Evolutionary conservation across 1,140 invertebrate genomes (phyloP).

Genomic region (Callitettix versicolor): DNA sequence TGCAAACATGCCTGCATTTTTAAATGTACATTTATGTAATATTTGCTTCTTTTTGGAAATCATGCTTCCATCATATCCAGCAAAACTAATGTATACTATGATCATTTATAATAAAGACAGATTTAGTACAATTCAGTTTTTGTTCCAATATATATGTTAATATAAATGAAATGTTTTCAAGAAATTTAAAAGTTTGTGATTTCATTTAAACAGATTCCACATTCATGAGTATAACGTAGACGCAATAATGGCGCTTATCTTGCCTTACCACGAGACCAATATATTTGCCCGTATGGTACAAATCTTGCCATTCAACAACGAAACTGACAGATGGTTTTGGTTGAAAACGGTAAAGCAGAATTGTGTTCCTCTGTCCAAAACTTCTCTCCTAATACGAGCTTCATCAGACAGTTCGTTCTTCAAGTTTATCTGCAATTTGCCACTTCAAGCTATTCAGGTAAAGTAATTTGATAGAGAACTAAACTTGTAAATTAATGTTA

Average conservation of each 20-base stretch:
- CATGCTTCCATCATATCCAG: too few relatives aligned
- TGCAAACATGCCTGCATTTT: too few relatives aligned
- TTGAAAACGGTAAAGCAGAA: slow-evolving; percentile 57
- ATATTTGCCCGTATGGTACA: slow-evolving; percentile 77
- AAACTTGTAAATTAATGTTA: too few relatives aligned
- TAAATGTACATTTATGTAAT: too few relatives aligned
- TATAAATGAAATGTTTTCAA: too few relatives aligned
- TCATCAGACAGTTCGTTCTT: slow-evolving; percentile 55
- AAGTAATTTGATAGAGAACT: too few relatives aligned
- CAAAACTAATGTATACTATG: too few relatives aligned
- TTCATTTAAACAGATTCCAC: slow-evolving; percentile 49
- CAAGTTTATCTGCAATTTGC: slow-evolving; percentile 59
- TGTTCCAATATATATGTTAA: too few relatives aligned
- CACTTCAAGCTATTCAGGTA: slow-evolving; percentile 51
- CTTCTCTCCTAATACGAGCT: slow-evolving; percentile 60
- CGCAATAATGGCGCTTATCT: slow-evolving; percentile 61
- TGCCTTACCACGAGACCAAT: slow-evolving; percentile 86
- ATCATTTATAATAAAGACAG: too few relatives aligned
- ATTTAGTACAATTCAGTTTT: too few relatives aligned
- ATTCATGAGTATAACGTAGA: slow-evolving; percentile 81
- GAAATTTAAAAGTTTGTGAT: too few relatives aligned
- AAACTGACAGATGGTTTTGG: slow-evolving; percentile 64
- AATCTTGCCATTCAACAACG: slow-evolving; percentile 51
- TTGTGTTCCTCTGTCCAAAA: slow-evolving; percentile 56
- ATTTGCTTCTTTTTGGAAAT: too few relatives aligned